Conservation (phyloP, 2,888 invertebrate species). For the Diarsia brunnea region DNA sequence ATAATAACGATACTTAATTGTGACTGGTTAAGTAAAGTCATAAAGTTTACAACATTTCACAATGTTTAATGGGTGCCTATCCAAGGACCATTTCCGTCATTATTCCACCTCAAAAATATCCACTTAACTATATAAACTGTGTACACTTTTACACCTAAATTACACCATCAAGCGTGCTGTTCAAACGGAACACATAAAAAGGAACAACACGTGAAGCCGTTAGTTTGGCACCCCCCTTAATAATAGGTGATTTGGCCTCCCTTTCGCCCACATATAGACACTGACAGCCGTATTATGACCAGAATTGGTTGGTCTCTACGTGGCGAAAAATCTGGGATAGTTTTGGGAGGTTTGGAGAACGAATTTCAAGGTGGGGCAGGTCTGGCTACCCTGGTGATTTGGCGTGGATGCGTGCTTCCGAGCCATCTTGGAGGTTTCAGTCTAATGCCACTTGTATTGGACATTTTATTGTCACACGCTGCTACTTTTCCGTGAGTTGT, state of each 20-base stretch:
- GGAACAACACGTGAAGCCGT: conserved; percentile 87
- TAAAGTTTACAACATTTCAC: conserved; percentile 57
- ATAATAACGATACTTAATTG: conserved; percentile 54
- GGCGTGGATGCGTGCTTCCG: conserved; percentile 82
- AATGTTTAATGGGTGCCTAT: conserved; percentile 49
- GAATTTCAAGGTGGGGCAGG: conserved; percentile 65
- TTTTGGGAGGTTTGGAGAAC: not conserved
- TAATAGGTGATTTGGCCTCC: conserved; percentile 88
- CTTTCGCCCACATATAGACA: conserved; percentile 76
- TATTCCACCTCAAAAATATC: conserved; percentile 59
- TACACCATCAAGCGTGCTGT: conserved; percentile 83
- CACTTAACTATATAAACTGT: conserved; percentile 68
- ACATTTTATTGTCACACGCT: conserved; percentile 89
- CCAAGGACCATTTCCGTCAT: conserved; percentile 43
- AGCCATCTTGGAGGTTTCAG: conserved; percentile 83
- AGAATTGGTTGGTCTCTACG: conserved; percentile 72
- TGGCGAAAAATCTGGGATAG: conserved; percentile 48
- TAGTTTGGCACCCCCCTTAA: conserved; percentile 89
- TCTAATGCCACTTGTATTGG: conserved; percentile 89
- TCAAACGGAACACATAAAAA: conserved; percentile 88
- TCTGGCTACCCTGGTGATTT: conserved; percentile 71
- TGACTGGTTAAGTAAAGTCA: conserved; percentile 52
- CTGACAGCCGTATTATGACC: conserved; percentile 71
- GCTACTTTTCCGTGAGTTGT: conserved; percentile 83
- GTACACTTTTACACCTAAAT: conserved; percentile 82